These are phyloP conservation scores for Campylomormyrus tamandua DNA, from an alignment of 2,113 vertebrate species.

Conservation along the genomic window DNA sequence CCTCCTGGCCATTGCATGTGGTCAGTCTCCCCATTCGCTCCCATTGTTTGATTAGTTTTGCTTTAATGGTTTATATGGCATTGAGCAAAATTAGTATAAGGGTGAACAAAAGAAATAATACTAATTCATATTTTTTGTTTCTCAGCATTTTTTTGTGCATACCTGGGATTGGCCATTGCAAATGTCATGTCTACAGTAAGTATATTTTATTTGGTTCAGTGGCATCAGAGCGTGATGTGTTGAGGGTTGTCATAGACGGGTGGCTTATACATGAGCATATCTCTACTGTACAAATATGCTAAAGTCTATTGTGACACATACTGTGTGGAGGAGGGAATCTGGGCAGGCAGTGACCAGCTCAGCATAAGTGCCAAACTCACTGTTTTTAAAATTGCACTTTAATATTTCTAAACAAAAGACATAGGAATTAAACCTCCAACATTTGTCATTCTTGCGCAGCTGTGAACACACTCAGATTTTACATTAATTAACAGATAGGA, in stretches of 20 bases:
- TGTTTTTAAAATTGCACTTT: neutral
- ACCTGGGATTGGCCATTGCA: conserved; percentile 73
- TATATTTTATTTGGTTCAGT: conserved; percentile 13
- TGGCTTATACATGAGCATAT: neutral
- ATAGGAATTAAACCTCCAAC: neutral
- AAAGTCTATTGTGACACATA: neutral
- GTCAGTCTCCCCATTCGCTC: conserved; percentile 54
- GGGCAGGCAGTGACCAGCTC: neutral
- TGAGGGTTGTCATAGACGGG: neutral
- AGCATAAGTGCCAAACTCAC: neutral
- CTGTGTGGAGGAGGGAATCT: neutral
- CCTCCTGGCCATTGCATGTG: conserved; percentile 74
- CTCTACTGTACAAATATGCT: neutral
- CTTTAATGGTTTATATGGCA: neutral
- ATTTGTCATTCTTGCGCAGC: neutral
- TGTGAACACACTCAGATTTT: neutral
- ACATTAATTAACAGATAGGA: neutral
- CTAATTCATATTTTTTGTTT: conserved; percentile 15
- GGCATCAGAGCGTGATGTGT: neutral
- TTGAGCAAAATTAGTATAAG: neutral
- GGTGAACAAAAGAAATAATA: neutral
- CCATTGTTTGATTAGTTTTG: neutral
- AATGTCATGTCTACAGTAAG: conserved; percentile 78
- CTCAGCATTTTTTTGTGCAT: conserved; percentile 77
- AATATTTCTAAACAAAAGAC: neutral